A percentile compares a stretch with the other conserved stretches of the same genome.
Conservation (phyloP, 2,888 invertebrate species). For the Drosophila meridionalis region DNA sequence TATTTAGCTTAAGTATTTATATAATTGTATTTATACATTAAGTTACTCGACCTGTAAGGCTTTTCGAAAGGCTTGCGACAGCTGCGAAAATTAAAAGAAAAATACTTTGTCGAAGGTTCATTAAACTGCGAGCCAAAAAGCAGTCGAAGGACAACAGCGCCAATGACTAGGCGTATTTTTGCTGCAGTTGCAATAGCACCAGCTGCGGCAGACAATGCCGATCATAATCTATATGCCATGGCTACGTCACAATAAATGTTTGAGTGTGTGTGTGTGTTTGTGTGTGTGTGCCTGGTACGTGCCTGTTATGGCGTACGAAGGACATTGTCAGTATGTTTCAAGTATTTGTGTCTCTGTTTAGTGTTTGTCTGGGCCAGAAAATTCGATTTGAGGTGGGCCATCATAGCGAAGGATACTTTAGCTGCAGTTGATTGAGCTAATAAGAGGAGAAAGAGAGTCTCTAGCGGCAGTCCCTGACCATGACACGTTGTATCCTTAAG, state of each 20-base stretch:
- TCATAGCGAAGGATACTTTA: slow-evolving; percentile 26
- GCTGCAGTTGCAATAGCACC: slow-evolving; percentile 30
- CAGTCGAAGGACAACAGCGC: slow-evolving; percentile 37
- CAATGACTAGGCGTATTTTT: slow-evolving; percentile 38
- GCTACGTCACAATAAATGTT: slow-evolving; percentile 34
- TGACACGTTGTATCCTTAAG: slow-evolving; percentile 23
- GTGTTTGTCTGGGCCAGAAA: slow-evolving; percentile 33
- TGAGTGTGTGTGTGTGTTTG: slow-evolving; percentile 7
- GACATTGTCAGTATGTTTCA: slow-evolving; percentile 53
- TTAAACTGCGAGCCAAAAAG: slow-evolving; percentile 44
- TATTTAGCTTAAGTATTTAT: neutral
- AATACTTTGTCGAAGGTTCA: slow-evolving; percentile 46
- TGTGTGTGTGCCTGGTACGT: slow-evolving; percentile 46
- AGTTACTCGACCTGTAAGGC: neutral
- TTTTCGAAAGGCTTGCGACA: slow-evolving; percentile 8
- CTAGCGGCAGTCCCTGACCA: slow-evolving; percentile 29
- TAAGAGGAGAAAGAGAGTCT: slow-evolving; percentile 18
- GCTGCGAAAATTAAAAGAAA: slow-evolving; percentile 24
- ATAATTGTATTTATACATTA: neutral
- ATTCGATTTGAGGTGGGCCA: slow-evolving; percentile 56
- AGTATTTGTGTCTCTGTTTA: slow-evolving; percentile 14
- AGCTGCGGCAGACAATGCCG: slow-evolving; percentile 58
- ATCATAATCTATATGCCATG: slow-evolving; percentile 60
- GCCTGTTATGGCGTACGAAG: slow-evolving; percentile 54
- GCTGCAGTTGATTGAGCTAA: slow-evolving; percentile 43